Base-by-base conservation (phyloP, 1,140 invertebrate genomes). In the Sarcophaga bullata region DNA sequence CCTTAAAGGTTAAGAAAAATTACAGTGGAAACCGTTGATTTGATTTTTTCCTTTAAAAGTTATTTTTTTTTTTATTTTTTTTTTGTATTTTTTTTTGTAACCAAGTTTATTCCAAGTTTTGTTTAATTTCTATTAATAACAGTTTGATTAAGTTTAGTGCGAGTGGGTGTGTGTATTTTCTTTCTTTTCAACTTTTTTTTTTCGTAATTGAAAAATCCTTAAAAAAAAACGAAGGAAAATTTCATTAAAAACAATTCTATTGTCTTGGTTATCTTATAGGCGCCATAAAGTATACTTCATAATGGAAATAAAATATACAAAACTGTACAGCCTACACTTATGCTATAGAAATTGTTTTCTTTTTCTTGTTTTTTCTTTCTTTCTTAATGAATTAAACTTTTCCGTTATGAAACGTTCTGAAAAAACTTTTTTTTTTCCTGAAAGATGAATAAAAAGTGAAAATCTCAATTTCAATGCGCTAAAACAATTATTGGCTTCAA, bases 401-500 rank as follows among this genome's bases (percentile, higher is more conserved):
- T 68, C 25, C 62, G 17, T 68, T 68, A 68, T 37, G 4, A 37
- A 37, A n/a, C n/a, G n/a, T n/a, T n/a, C n/a, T 68, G 62, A 68
- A 68, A 68, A 62, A n/a, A n/a, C n/a, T n/a, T n/a, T n/a, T n/a
- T n/a, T 11, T 62, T 62, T 52, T 37, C 13, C 2, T 52, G 50
- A 10, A 13, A 13, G 8, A 10, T 10, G 54, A 62, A n/a, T 68
- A 15, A 68, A 3, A 68, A 52, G 25, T 37, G 25, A 68, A 68
- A 68, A 10, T 52, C n/a, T 68, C 62, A 68, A 37, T 37, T 37
- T 37, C 25, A 37, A 37, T 37, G 25, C 25, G 17, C 62, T 68
- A 68, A 68, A 68, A 68, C 19, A 68, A 68, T 68, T 68, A 68
- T 68, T 68, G 62, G 17, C 62, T 68, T 68, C 17, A 68, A 37